Base-by-base conservation (phyloP, 35 echinoderm and acorn worm species). In the Apostichopus japonicus region DNA sequence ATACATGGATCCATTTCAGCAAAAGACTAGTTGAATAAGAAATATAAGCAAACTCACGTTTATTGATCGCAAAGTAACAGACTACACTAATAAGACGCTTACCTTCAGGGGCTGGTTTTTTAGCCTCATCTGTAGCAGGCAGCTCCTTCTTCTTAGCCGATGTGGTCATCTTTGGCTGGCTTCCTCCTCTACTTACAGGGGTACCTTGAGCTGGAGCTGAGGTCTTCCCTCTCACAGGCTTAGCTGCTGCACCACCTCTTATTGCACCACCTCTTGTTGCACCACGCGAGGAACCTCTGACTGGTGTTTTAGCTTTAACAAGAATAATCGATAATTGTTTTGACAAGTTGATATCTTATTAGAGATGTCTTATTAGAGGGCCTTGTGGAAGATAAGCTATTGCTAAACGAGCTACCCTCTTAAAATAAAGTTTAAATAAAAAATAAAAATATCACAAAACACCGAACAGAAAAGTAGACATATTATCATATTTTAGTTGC, bases 241-340 rank as follows among this genome's bases (percentile, higher is more conserved):
- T 93, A 55, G 14, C 77, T 53, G 52, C 91, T 44, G 33, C 33
- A 44, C 33, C 33, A 44, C 33, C 33, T 44, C 33, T 44, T 44
- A 3, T 44, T 59, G 90, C 25, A 53, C 77, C 95, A 78, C 95
- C 95, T 63, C 95, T 93, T 52, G 92, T 79, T 87, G 92, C 77
- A 93, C 56, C 75, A 9, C 52, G 51, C 4, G 72, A 76, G 16
- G 89, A 24, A 14, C 24, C 89, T 23, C 89, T 91, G 16, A 59
- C 86, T 89, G 72, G 73, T 10, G 55, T 23, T 33, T 62, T 88
- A 58, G 65, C 65, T 88, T n/a, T 24, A 15, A 88, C 1, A 80
- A 33, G 5, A 90, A 44, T 79, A 23, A 92, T 44, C 33, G 33
- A 44, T 44, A 44, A 44, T 44, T 44, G 33, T 44, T 44, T 44